These are phyloP conservation scores for Cydia strobilella DNA, from an alignment of 1,140 invertebrate genomes.

Conservation along the genomic window DNA sequence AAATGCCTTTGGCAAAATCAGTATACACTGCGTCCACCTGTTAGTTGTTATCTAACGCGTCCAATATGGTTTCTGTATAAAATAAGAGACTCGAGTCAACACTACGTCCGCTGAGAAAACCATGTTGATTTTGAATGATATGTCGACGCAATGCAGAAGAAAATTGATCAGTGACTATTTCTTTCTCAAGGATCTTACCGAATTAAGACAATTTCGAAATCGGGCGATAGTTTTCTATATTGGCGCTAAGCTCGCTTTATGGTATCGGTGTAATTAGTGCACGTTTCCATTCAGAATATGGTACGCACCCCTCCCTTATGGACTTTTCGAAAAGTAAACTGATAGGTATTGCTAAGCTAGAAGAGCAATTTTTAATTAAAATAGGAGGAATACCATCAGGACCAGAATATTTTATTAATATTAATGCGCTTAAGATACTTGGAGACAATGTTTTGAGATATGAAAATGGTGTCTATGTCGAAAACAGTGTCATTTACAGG, in stretches of 20 bases:
- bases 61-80: background rate
- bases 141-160: background rate
- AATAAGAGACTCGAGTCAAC: background rate
- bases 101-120: background rate
- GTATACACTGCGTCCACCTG: no score
- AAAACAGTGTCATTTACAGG: background rate
- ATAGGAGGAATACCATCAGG: slow-evolving; percentile 15
- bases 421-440: slow-evolving; percentile 8
- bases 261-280: no score
- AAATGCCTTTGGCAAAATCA: no score
- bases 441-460: background rate
- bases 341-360: background rate
- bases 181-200: slow-evolving; percentile 25
- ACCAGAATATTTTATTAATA: background rate
- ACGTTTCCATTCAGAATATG: slow-evolving; percentile 19
- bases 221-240: slow-evolving; percentile 22
- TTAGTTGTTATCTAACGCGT: no score
- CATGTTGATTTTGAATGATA: background rate
- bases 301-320: background rate
- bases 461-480: slow-evolving; percentile 1
- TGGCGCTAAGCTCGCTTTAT: background rate
- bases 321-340: slow-evolving; percentile 13
- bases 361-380: slow-evolving; percentile 24
- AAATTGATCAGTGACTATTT: slow-evolving; percentile 20
- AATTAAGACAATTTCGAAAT: slow-evolving; percentile 22